Base-by-base conservation (phyloP, 1,140 invertebrate genomes). In the Fopius arisanus region DNA sequence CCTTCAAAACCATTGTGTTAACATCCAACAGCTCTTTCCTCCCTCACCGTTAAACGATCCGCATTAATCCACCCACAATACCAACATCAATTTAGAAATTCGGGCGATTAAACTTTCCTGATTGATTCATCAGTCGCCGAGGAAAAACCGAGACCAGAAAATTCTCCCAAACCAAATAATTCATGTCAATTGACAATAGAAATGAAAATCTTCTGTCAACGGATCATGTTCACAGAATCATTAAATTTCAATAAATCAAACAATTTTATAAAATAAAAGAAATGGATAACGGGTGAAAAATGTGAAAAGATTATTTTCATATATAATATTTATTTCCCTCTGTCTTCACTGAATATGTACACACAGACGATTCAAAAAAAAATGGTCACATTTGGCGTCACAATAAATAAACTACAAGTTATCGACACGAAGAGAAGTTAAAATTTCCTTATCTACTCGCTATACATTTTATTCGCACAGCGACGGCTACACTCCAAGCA, bases 1-100 rank as follows among this genome's bases (percentile, higher is more conserved):
- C 54, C 54, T 12, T 59, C 26, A 59, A n/a, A 59, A 59, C 54
- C 23, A 59, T 59, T 59, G 54, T 59, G 54, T 59, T 59, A 26
- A 59, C 54, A 59, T 12, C 54, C 54, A 10, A 59, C 23, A 59
- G 23, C 26, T 23, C 14, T 12, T 19, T 12, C 23, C 19, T 59
- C 26, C 4, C 21, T 26, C 19, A 59, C 54, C 19, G 12, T 59
- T 59, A 28, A 59, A 59, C 23, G 54, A 59, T 19, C 9, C 26
- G 23, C 10, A 26, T 2, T 23, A 28, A 59, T 59, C 23, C 54
- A 59, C 12, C 54, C 23, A 59, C 54, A 59, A 59, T 59, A 59
- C 23, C 19, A 3, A 59, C 23, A 59, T 28, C 23, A 26, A 59
- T 59, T 59, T 59, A 16, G 43, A n/a, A 19, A 28, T 26, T 26